Evolutionary conservation across 2,797 vertebrate genomes (phyloP), one percentile per base, ranked within the genome.

Genomic region (Mionectes olivaceus): DNA sequence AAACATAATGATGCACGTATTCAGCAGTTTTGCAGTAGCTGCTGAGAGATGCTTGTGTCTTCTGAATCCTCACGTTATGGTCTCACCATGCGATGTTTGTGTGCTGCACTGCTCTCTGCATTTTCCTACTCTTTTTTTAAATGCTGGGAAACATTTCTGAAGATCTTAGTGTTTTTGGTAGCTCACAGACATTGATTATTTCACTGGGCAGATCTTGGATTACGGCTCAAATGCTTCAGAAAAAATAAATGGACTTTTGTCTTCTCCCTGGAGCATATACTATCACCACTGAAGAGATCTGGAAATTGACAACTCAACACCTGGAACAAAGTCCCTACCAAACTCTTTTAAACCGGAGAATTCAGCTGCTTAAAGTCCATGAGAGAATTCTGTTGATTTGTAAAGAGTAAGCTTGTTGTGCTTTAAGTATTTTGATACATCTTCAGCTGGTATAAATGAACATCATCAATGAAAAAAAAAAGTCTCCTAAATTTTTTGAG

Each of bases 141-240:
- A 59, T 76, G 23, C 35, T 89, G 56, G 32, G 28, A 80, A 84
- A 60, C 1, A 0, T 73, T 95, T 93, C 35, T 87, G 55, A 94
- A 81, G 27, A 21, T 64, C 13, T 46, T 74, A 21, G 24, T 69
- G 11, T 25, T 93, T 87, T 49, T 76, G 59, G 87, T 69, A 87
- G 25, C 21, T 80, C 43, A 32, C 1, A 1, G 18, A 57, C 18
- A 73, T 68, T 74, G 55, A 61, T 91, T 63, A 70, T 84, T 84
- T 57, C 76, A 9, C 44, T 78, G 44, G 30, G 19, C 30, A 89
- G 69, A n/a, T 19, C 35, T 90, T 80, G 73, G 7, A 13, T 87
- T 86, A 35, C 71, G 73, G 82, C 32, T 93, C 49, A 85, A 39
- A 83, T 37, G 53, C 76, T 87, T 89, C 75, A 95, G 27, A 76